Conservation (phyloP, 2,797 vertebrate species). For the Sebastes minor region DNA sequence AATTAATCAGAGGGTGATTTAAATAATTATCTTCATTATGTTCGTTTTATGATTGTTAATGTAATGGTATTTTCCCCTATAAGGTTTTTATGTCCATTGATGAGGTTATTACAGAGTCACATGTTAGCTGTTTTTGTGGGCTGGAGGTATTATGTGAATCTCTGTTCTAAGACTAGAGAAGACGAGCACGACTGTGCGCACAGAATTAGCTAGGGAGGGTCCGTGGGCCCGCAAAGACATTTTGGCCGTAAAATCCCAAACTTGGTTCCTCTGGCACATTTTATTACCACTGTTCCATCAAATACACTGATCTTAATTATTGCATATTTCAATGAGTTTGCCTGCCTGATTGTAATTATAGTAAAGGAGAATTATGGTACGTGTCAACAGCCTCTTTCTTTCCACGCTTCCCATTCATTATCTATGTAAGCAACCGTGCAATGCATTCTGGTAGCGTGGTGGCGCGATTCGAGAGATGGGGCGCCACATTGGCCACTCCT, state of each 20-base stretch:
- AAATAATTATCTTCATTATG: slow-evolving; percentile 70
- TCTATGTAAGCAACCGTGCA: too few species aligned
- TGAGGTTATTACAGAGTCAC: slow-evolving; percentile 13
- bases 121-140: not conserved
- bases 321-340: not conserved
- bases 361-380: not conserved
- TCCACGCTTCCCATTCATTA: too few species aligned
- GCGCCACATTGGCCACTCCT: too few species aligned
- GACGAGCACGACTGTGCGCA: not conserved
- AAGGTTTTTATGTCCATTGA: slow-evolving; percentile 32
- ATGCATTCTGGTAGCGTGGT: too few species aligned
- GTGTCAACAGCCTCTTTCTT: not conserved
- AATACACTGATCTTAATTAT: not conserved
- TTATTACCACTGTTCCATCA: not conserved
- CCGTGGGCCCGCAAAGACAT: not conserved
- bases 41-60: slow-evolving; percentile 47
- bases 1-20: slow-evolving; percentile 73
- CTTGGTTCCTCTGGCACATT: not conserved
- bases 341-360: not conserved
- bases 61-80: slow-evolving; percentile 16
- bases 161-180: not conserved
- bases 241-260: not conserved
- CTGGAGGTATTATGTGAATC: not conserved
- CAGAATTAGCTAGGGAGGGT: not conserved
- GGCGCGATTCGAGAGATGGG: too few species aligned